phyloP scores from a whole-genome alignment of 2,797 vertebrate species.

The Muscicapa comitata region DNA sequence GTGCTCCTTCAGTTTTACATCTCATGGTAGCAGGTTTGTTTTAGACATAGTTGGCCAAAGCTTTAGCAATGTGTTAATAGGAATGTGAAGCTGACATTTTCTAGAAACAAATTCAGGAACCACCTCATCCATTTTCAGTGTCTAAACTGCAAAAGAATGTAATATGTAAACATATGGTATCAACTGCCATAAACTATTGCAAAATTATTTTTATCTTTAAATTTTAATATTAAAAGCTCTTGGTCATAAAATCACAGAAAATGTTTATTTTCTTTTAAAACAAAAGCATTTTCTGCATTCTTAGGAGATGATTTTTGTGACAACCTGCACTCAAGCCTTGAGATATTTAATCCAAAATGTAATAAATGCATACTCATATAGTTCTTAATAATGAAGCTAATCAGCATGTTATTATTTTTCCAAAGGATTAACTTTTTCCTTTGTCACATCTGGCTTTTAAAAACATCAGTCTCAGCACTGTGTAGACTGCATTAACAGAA shows the following conservation, averaged over 20 bases:
- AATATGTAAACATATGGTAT: neutral
- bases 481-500: neutral
- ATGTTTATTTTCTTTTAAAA: neutral
- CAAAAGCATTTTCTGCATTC: constrained; percentile 23
- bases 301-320: neutral
- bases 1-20: neutral
- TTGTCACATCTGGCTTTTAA: neutral
- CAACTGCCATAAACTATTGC: neutral
- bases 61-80: neutral
- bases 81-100: neutral
- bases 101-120: constrained; percentile 27
- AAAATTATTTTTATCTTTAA: neutral
- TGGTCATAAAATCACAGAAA: neutral
- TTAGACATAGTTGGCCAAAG: neutral
- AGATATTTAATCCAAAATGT: neutral
- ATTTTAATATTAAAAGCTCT: neutral
- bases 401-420: neutral
- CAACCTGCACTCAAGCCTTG: neutral
- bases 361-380: neutral
- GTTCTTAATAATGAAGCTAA: neutral
- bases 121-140: constrained; percentile 14
- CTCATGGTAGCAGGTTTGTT: neutral
- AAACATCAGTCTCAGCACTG: neutral
- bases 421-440: neutral
- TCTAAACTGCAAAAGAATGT: neutral